Conservation (phyloP, 2,888 invertebrate species). For the Malthinus flaveolus region DNA sequence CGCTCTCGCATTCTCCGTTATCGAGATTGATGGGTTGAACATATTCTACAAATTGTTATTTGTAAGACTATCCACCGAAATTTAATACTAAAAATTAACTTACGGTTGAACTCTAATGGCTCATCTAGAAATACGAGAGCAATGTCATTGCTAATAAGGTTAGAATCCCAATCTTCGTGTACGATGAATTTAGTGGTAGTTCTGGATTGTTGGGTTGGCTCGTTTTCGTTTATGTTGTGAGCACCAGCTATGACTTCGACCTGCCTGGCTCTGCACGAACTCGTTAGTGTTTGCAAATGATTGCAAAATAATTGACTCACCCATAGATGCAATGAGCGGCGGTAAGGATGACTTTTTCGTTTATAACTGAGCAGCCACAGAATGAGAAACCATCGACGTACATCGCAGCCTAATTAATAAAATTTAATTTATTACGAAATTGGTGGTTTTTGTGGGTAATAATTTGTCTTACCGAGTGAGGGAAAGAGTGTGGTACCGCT, state of each 20-base stretch:
- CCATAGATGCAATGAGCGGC: slow-evolving; percentile 14
- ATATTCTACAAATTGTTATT: slow-evolving; percentile 17
- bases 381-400: neutral
- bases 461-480: slow-evolving; percentile 14
- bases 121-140: slow-evolving; percentile 40
- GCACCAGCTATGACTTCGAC: slow-evolving; percentile 37
- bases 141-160: slow-evolving; percentile 50
- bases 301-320: neutral
- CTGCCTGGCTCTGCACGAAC: slow-evolving; percentile 18
- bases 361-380: slow-evolving; percentile 10
- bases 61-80: no score
- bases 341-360: neutral
- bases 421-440: neutral
- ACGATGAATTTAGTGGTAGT: slow-evolving; percentile 35
- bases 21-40: slow-evolving; percentile 29
- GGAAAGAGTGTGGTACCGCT: slow-evolving; percentile 13
- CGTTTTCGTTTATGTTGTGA: slow-evolving; percentile 41
- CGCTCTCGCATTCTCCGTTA: slow-evolving; percentile 33
- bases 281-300: no score
- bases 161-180: slow-evolving; percentile 45
- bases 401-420: slow-evolving; percentile 1
- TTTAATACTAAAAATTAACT: no score
- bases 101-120: no score
- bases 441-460: neutral
- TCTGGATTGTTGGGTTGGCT: slow-evolving; percentile 45